Conservation (phyloP, 2,797 vertebrate genomes). For the Sebastes minor region DNA sequence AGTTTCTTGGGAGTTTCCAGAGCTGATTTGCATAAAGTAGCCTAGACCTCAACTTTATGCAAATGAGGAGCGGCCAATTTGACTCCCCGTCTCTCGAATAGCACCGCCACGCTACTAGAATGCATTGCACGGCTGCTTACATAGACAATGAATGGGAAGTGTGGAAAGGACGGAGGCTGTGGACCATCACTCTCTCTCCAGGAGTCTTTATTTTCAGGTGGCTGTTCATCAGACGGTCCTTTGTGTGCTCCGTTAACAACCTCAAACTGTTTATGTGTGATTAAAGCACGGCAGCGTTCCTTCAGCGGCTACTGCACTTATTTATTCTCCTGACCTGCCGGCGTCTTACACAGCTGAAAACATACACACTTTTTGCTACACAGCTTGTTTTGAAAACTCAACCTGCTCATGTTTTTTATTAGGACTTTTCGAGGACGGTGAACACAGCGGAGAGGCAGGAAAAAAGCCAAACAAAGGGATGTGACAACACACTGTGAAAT, state of each 20-base stretch:
- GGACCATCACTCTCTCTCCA: background rate
- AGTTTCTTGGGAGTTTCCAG: too few relatives aligned
- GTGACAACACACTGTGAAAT: slow-evolving; percentile 72
- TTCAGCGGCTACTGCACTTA: background rate
- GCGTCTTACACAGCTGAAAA: background rate
- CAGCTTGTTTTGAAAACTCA: slow-evolving; percentile 6
- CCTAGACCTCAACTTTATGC: too few relatives aligned
- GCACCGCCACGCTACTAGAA: too few relatives aligned
- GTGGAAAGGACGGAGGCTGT: too few relatives aligned
- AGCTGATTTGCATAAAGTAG: too few relatives aligned
- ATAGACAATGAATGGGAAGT: too few relatives aligned
- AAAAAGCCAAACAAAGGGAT: slow-evolving; percentile 48
- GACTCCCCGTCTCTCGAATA: too few relatives aligned
- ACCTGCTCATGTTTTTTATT: slow-evolving; percentile 19
- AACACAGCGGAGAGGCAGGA: slow-evolving; percentile 9
- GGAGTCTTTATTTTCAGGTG: slow-evolving; percentile 26
- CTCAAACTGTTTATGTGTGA: background rate
- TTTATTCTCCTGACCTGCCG: slow-evolving; percentile 26
- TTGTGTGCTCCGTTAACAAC: slow-evolving; percentile 4
- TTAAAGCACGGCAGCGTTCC: slow-evolving; percentile 11
- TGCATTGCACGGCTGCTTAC: too few relatives aligned
- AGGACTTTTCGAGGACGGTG: slow-evolving; percentile 26
- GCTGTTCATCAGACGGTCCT: slow-evolving; percentile 14
- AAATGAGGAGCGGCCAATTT: too few relatives aligned
- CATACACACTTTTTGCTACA: background rate